These are phyloP conservation scores for Pedetes capensis DNA, from an alignment of 2,113 vertebrate species.

Conservation along the genomic window DNA sequence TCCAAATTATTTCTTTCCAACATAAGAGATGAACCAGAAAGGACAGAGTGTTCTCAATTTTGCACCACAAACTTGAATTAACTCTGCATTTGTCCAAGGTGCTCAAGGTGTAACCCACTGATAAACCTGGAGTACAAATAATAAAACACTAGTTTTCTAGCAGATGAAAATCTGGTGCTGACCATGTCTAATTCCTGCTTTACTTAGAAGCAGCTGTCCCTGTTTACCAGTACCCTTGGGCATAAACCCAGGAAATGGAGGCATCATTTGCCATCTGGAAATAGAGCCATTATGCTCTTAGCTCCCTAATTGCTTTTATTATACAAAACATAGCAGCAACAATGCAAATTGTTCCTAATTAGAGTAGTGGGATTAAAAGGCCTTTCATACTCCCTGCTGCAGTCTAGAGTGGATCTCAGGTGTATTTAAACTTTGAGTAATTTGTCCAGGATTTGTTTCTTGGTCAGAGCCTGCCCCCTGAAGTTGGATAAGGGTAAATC, in stretches of 20 bases:
- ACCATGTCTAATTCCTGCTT: conserved; percentile 33
- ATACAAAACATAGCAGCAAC: conserved; percentile 28
- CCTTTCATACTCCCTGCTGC: neutral
- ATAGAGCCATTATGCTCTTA: conserved; percentile 36
- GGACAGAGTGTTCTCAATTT: neutral
- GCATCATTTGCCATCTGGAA: neutral
- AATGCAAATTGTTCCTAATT: conserved; percentile 51
- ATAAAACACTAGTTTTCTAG: neutral
- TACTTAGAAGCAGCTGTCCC: conserved; percentile 53
- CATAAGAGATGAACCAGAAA: neutral
- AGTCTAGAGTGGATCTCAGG: neutral
- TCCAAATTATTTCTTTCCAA: neutral
- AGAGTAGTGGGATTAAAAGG: conserved; percentile 57
- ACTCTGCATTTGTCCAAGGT: neutral
- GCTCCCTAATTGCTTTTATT: conserved; percentile 47
- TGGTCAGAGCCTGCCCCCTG: conserved; percentile 60
- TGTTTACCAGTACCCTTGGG: conserved; percentile 46
- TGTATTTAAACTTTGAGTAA: neutral
- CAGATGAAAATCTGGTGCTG: neutral
- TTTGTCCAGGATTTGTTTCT: neutral
- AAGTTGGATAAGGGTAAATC: conserved; percentile 25
- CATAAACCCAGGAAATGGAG: conserved; percentile 54
- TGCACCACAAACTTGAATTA: neutral
- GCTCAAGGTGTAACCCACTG: neutral
- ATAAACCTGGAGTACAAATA: neutral